These are phyloP conservation scores for Danionella dracula DNA, from an alignment of 2,797 vertebrate genomes.

Conservation along the genomic window DNA sequence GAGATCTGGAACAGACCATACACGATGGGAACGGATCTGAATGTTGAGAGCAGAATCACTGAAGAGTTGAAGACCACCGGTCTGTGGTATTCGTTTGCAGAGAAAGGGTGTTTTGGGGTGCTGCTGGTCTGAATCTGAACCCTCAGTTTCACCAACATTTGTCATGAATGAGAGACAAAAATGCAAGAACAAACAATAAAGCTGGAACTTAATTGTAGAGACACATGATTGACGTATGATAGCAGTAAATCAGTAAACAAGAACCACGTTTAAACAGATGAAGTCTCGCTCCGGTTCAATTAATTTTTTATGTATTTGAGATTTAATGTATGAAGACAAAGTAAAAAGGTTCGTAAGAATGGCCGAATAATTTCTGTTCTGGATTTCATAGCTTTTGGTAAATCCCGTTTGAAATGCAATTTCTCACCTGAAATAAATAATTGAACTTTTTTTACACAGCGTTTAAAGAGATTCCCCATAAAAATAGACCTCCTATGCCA, in stretches of 20 bases:
- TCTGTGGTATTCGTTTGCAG: background rate
- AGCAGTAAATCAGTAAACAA: background rate
- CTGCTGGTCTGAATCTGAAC: slow-evolving; percentile 7
- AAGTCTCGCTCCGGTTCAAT: no score
- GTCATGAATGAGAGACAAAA: slow-evolving; percentile 31
- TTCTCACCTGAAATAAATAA: no score
- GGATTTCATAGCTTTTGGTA: no score
- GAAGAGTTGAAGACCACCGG: slow-evolving; percentile 13
- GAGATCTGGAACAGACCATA: background rate
- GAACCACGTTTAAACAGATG: background rate
- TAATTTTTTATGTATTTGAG: no score
- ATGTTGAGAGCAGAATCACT: slow-evolving; percentile 10
- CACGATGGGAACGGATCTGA: slow-evolving; percentile 4
- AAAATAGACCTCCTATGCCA: no score
- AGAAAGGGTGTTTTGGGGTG: background rate
- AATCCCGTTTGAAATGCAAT: no score
- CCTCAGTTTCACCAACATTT: slow-evolving; percentile 35
- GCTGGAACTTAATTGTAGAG: slow-evolving; percentile 18
- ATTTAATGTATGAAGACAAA: no score
- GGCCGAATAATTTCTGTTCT: no score
- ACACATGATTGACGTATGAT: slow-evolving; percentile 9
- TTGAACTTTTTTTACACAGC: no score
- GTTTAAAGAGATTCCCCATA: no score
- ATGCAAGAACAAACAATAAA: slow-evolving; percentile 23
- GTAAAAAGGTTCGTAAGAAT: no score